phyloP scores from a whole-genome alignment of 2,113 vertebrate genomes.

The Scalopus aquaticus region DNA sequence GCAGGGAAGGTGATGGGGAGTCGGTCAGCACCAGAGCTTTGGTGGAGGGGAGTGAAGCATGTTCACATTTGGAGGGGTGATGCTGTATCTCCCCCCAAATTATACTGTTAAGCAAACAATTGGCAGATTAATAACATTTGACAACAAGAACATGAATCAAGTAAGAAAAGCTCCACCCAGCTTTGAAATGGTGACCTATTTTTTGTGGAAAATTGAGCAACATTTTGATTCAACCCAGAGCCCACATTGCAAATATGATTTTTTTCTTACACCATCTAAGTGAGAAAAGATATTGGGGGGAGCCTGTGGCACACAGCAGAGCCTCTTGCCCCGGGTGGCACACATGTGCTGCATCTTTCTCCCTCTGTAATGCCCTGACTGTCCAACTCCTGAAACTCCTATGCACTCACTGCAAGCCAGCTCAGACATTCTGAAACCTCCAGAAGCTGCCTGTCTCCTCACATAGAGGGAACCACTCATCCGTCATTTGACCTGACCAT shows the following conservation, averaged over 20 bases:
- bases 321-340: background rate
- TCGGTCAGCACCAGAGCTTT: too few relatives aligned
- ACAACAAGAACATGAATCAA: background rate
- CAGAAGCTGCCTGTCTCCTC: background rate
- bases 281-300: background rate
- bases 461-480: background rate
- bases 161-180: background rate
- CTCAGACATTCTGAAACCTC: background rate
- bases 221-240: background rate
- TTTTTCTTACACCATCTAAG: background rate
- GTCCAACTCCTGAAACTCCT: background rate
- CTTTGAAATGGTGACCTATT: background rate
- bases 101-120: too few relatives aligned
- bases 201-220: background rate
- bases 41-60: too few relatives aligned
- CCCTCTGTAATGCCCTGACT: background rate
- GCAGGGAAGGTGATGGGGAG: too few relatives aligned
- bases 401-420: background rate
- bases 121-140: background rate
- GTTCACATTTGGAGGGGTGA: too few relatives aligned
- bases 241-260: background rate
- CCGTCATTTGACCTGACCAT: background rate
- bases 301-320: background rate
- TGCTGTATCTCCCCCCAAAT: too few relatives aligned
- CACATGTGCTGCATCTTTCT: background rate